phyloP scores from a whole-genome alignment of 2,888 invertebrate genomes.

The Arctia plantaginis region DNA sequence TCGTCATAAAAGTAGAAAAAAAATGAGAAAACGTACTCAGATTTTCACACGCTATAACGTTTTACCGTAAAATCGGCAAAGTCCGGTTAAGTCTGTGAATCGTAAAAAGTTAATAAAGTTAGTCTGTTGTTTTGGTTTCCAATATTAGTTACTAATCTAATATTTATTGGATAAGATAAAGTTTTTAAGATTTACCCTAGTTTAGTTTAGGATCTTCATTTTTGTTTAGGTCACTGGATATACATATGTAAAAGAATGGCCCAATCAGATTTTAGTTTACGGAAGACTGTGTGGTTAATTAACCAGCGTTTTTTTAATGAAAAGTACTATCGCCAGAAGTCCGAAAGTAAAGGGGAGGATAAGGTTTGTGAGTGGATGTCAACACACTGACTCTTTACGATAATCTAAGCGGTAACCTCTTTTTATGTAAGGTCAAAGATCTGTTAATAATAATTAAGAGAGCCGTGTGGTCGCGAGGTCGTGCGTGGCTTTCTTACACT shows the following conservation, averaged over 20 bases:
- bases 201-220: too few relatives aligned
- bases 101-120: constrained; percentile 47
- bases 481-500: too few relatives aligned
- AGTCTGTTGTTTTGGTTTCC: constrained; percentile 28
- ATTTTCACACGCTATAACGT: constrained; percentile 43
- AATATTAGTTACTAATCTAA: constrained; percentile 1
- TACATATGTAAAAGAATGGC: too few relatives aligned
- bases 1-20: constrained; percentile 48
- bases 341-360: too few relatives aligned
- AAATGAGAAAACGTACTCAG: constrained; percentile 36
- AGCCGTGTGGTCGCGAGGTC: not conserved
- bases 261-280: too few relatives aligned
- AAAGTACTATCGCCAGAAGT: not conserved
- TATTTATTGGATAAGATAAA: constrained; percentile 10
- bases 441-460: too few relatives aligned
- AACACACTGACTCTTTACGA: too few relatives aligned
- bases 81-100: constrained; percentile 31
- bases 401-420: too few relatives aligned
- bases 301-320: not conserved
- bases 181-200: constrained; percentile 6
- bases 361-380: too few relatives aligned
- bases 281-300: too few relatives aligned
- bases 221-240: not conserved
- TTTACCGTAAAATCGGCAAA: constrained; percentile 32
- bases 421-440: too few relatives aligned